Evolutionary conservation across 2,113 vertebrate genomes (phyloP), one percentile per base, ranked within the genome.

Genomic region (Stegostoma tigrinum): DNA sequence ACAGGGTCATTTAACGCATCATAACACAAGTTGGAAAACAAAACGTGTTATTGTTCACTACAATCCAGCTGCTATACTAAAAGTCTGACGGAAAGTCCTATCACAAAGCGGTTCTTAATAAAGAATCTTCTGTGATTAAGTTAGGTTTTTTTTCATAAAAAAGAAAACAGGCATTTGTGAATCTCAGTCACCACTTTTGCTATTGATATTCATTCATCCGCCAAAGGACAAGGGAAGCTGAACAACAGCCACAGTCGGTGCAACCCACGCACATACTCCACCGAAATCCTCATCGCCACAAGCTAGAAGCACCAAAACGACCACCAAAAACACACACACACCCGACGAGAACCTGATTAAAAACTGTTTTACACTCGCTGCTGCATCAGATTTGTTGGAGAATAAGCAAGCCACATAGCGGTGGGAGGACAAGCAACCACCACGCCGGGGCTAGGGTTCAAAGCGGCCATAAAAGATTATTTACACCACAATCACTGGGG

Each of bases 311-410:
- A 91, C 87, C 30, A 38, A 64, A n/a, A n/a, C 30, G 64, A 5
- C 34, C 21, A 87, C 24, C 27, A 30, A 72, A 30, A 30, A 48
- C 48, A 48, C 48, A 48, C 48, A 48, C 55, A 61, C 55, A 12
- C 55, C 55, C 55, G 55, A 85, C 52, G 48, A 89, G 24, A 89
- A 30, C 86, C 89, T 15, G 19, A 30, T 90, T 14, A 2, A 91
- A 90, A 91, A 91, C 89, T 64, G 55, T 55, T 21, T 91, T n/a
- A 64, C 66, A 66, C 89, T 89, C 86, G 48, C 27, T 61, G 86
- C 10, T 89, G 86, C 48, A 89, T 55, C 52, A 15, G 55, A 89
- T 61, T 27, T 30, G 45, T 34, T 61, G 17, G 23, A 80, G 34
- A 80, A 38, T 64, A 30, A 61, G 87, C 27, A 87, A 19, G 6